phyloP scores from a whole-genome alignment of 2,888 invertebrate genomes.

The Drepanosiphum platanoidis region DNA sequence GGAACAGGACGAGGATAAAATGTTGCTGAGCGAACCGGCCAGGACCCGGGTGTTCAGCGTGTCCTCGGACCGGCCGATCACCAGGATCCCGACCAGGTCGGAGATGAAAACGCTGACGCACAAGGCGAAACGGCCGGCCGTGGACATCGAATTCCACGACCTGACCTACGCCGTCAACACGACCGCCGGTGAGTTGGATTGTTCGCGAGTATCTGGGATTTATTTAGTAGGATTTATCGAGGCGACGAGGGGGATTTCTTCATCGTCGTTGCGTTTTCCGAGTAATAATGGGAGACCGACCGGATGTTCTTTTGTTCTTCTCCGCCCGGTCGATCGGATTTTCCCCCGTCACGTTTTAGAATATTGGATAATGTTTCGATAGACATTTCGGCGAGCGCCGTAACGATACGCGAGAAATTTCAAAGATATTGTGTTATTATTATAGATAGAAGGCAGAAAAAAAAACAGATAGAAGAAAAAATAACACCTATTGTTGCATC shows the following conservation, averaged over 20 bases:
- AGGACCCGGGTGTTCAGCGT: constrained; percentile 68
- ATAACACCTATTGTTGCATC: constrained; percentile 26
- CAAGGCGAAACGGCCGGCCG: constrained; percentile 72
- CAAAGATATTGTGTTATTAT: not conserved
- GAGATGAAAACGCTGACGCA: constrained; percentile 71
- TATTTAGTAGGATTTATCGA: no score
- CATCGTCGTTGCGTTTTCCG: not conserved
- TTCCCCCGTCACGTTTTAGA: not conserved
- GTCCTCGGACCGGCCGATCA: constrained; percentile 65
- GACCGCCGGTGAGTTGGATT: constrained; percentile 62
- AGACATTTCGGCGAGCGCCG: not conserved
- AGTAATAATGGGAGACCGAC: no score
- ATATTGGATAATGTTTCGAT: not conserved
- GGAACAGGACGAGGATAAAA: constrained; percentile 12
- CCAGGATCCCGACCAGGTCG: constrained; percentile 69
- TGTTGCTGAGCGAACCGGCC: constrained; percentile 66
- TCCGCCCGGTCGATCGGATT: not conserved
- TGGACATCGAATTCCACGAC: constrained; percentile 73
- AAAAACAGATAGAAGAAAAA: not conserved
- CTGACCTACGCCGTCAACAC: constrained; percentile 69
- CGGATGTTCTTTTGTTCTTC: not conserved
- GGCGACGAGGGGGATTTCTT: no score
- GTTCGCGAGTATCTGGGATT: no score
- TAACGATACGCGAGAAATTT: not conserved
- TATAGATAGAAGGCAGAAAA: not conserved